These are phyloP conservation scores for Cyprinodon variegatus DNA, from an alignment of 2,113 vertebrate genomes.

Conservation along the genomic window DNA sequence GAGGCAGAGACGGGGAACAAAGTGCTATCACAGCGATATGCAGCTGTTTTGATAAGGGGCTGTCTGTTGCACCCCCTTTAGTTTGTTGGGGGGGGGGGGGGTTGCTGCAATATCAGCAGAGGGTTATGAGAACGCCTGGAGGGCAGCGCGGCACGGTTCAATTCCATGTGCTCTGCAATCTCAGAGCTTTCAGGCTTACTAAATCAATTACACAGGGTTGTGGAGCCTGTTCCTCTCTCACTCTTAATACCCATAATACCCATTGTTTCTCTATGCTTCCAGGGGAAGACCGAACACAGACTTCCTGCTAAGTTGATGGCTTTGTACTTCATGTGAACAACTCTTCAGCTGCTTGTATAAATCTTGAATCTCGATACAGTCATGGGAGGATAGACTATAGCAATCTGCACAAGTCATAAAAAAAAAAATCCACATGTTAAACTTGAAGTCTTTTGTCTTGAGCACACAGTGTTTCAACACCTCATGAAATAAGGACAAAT, in stretches of 20 bases:
- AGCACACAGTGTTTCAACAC: conserved; percentile 44
- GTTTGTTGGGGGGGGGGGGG: conserved; percentile 39
- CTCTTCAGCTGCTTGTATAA: conserved; percentile 14
- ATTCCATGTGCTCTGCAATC: conserved; percentile 63
- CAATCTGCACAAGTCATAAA: conserved; percentile 22
- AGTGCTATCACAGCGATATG: conserved; percentile 50
- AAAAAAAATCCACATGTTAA: conserved; percentile 9
- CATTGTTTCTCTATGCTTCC: conserved; percentile 42
- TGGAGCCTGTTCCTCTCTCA: conserved; percentile 44
- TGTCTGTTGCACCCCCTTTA: conserved; percentile 43
- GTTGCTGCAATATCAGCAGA: conserved; percentile 66
- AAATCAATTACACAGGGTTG: conserved; percentile 76
- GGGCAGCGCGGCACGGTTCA: conserved; percentile 55
- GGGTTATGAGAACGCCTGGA: conserved; percentile 68
- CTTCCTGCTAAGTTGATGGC: conserved; percentile 28
- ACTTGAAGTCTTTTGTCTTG: conserved; percentile 23
- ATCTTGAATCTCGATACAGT: conserved; percentile 9
- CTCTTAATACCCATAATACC: conserved; percentile 35
- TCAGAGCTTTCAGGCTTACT: conserved; percentile 67
- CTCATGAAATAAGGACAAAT: conserved; percentile 18
- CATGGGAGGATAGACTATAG: conserved; percentile 26
- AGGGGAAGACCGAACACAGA: conserved; percentile 29
- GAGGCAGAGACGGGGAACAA: conserved; percentile 41
- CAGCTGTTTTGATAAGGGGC: conserved; percentile 62
- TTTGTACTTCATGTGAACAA: conserved; percentile 18